Evolutionary conservation across 2,797 vertebrate species (phyloP).

Genomic region (Potorous gilbertii): DNA sequence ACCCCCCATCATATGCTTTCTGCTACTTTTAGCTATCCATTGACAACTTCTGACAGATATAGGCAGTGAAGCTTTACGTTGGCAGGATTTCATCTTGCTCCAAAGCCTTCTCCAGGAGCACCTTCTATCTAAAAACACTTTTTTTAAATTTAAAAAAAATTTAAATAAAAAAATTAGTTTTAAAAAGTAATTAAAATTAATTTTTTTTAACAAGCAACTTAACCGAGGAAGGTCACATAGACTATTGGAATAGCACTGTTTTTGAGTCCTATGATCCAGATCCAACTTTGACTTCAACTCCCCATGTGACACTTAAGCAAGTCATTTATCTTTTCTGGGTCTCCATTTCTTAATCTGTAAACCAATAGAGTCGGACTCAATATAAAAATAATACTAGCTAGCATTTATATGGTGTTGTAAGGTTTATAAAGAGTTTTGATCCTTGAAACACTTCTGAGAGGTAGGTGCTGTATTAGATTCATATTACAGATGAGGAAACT

Average conservation of each 20-base stretch:
- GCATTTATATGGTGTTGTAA: neutral
- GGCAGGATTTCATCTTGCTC: neutral
- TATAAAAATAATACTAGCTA: neutral
- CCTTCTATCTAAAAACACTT: neutral
- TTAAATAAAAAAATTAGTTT: too few species aligned
- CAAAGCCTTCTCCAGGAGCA: neutral
- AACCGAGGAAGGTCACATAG: neutral
- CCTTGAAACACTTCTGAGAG: fast-evolving
- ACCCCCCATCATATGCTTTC: neutral
- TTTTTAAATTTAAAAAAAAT: too few species aligned
- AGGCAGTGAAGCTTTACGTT: neutral
- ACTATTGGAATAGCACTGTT: neutral
- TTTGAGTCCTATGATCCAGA: neutral
- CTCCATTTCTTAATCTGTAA: neutral
- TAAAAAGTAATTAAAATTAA: too few species aligned
- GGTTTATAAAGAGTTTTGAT: neutral
- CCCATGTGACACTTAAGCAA: neutral
- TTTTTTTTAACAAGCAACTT: neutral
- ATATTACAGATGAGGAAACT: neutral
- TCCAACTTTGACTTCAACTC: neutral
- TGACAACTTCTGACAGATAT: neutral
- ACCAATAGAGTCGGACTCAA: neutral
- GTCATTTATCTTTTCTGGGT: neutral
- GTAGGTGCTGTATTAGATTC: neutral
- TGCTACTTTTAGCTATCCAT: neutral